Conservation (phyloP, 2,888 invertebrate species). For the Pseudanteris insignis region DNA sequence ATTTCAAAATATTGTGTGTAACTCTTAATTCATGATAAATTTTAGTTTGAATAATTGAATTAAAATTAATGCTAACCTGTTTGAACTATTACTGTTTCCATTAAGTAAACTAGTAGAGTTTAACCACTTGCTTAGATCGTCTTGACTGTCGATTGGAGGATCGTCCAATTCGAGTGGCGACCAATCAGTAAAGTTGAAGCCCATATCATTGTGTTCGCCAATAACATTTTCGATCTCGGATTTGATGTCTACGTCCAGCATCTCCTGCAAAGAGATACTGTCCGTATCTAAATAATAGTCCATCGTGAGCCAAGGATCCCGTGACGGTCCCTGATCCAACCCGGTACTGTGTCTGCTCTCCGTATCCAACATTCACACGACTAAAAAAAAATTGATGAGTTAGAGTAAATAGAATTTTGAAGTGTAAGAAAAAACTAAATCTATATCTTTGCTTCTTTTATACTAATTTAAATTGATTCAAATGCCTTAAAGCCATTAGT, state of each 20-base stretch:
- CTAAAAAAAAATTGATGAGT: no score
- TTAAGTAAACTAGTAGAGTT: slow-evolving; percentile 59
- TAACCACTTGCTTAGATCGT: slow-evolving; percentile 60
- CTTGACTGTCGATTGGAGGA: slow-evolving; percentile 62
- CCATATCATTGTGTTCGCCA: slow-evolving; percentile 70
- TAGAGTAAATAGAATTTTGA: no score
- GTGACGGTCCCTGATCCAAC: slow-evolving; percentile 64
- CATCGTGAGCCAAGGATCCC: slow-evolving; percentile 67
- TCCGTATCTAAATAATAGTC: slow-evolving; percentile 70
- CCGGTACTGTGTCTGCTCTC: slow-evolving; percentile 63
- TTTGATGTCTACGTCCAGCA: slow-evolving; percentile 90
- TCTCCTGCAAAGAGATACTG: slow-evolving; percentile 81
- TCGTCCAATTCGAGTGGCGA: slow-evolving; percentile 74
- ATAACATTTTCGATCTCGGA: slow-evolving; percentile 84
- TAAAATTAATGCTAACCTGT: slow-evolving; percentile 55
- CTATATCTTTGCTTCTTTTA: no score
- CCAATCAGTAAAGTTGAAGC: slow-evolving; percentile 71
- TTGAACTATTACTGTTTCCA: slow-evolving; percentile 62
- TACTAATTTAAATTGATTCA: no score
- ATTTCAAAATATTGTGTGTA: no score
- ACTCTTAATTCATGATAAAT: neutral
- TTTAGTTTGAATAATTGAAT: neutral
- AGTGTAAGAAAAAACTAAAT: no score
- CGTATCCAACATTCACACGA: slow-evolving; percentile 65
- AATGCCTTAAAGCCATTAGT: no score